Percentiles rank a stretch among this genome's conserved stretches.
phyloP scores from a whole-genome alignment of 2,113 vertebrate species.

The Psilopogon haemacephalus region DNA sequence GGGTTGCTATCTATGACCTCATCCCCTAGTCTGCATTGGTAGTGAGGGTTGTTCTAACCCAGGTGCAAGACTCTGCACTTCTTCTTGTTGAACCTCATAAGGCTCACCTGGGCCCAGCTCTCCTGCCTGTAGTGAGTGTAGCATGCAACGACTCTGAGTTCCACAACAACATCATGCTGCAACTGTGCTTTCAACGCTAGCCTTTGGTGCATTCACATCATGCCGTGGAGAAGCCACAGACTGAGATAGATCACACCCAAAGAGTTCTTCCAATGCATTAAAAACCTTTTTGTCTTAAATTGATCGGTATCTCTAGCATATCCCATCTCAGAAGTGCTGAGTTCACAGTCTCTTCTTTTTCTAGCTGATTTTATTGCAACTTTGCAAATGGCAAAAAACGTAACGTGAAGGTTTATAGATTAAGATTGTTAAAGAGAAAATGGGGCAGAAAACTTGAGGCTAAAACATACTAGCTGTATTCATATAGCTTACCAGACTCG shows the following conservation, averaged over 20 bases:
- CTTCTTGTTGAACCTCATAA: too few species aligned
- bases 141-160: not conserved
- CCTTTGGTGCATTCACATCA: not conserved
- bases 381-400: not conserved
- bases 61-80: too few species aligned
- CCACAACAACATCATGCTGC: not conserved
- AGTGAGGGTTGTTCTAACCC: too few species aligned
- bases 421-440: not conserved
- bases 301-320: not conserved
- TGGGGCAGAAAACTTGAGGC: not conserved
- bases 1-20: too few species aligned
- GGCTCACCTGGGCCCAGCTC: too few species aligned
- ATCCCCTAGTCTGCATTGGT: too few species aligned
- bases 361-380: not conserved
- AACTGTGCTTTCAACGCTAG: not conserved
- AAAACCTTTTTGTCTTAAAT: not conserved
- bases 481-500: not conserved
- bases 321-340: not conserved
- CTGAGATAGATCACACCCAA: not conserved
- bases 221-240: not conserved
- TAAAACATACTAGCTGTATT: not conserved
- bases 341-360: not conserved
- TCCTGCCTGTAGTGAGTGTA: not conserved
- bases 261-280: not conserved
- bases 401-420: not conserved